These are phyloP conservation scores for Toxotes chatareus DNA, from an alignment of 2,113 vertebrate genomes.

Conservation along the genomic window DNA sequence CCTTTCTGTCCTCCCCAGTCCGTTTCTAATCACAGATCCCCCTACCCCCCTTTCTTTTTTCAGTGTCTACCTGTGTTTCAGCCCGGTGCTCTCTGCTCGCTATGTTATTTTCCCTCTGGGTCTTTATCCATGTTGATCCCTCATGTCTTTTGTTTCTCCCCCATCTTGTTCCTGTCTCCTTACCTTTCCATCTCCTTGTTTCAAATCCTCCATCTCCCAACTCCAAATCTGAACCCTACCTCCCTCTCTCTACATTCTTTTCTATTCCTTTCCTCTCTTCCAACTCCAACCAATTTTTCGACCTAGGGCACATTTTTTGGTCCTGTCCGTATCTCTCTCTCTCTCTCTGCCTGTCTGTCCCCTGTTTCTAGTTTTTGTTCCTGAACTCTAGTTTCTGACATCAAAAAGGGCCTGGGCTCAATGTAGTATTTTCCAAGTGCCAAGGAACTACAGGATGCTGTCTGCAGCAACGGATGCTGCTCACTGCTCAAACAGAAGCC, in stretches of 20 bases:
- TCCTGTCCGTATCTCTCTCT: constrained; percentile 19
- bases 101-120: constrained; percentile 24
- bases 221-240: constrained; percentile 6
- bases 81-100: constrained; percentile 7
- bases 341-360: no score
- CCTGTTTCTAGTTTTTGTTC: neutral
- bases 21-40: constrained; percentile 45
- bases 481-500: neutral
- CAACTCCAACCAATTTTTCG: constrained; percentile 67
- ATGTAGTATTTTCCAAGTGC: neutral
- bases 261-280: constrained; percentile 54
- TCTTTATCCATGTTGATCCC: constrained; percentile 35
- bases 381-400: neutral
- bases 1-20: constrained; percentile 34
- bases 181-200: constrained; percentile 42
- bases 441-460: neutral
- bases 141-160: constrained; percentile 19
- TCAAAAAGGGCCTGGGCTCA: neutral
- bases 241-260: neutral
- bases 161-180: constrained; percentile 55
- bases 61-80: constrained; percentile 39
- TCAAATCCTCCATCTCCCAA: constrained; percentile 26
- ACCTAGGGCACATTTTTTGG: neutral
- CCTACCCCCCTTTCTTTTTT: constrained; percentile 44
- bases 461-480: neutral